Percentiles rank a stretch among this genome's conserved stretches.
Evolutionary conservation across 1,140 invertebrate species (phyloP).

Genomic region (Mesaphorura yosii): DNA sequence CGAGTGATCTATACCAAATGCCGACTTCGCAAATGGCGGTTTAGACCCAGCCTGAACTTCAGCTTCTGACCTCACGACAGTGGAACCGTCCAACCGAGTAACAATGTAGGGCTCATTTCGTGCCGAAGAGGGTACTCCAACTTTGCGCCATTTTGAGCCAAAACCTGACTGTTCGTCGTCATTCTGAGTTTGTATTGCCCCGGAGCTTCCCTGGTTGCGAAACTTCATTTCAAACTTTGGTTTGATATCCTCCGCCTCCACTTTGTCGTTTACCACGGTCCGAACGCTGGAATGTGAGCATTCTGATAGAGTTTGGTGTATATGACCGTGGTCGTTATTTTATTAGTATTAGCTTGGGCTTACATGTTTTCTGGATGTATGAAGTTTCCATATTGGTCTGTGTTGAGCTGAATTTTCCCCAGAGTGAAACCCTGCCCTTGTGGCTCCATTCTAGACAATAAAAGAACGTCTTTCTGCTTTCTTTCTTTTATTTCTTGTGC

Average conservation of each 20-base stretch:
- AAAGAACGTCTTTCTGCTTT: too few relatives aligned
- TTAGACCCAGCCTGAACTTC: not conserved
- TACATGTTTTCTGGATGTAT: slow-evolving; percentile 18
- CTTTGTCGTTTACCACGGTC: slow-evolving; percentile 20
- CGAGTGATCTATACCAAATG: not conserved
- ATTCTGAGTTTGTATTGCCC: not conserved
- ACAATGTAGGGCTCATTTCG: slow-evolving; percentile 1
- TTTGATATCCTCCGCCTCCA: not conserved
- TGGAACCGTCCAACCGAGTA: slow-evolving; percentile 10
- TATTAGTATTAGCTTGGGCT: not conserved
- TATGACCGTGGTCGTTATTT: not conserved
- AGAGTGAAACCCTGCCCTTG: not conserved
- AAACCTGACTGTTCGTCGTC: not conserved
- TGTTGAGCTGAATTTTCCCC: slow-evolving; percentile 16
- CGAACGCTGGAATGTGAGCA: slow-evolving; percentile 18
- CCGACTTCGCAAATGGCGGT: not conserved
- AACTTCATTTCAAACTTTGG: slow-evolving; percentile 27
- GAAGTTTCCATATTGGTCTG: slow-evolving; percentile 27
- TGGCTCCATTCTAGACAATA: not conserved
- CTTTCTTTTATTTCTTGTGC: too few relatives aligned
- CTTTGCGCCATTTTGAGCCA: slow-evolving; percentile 25
- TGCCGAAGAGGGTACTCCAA: slow-evolving; percentile 15
- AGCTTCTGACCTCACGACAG: slow-evolving; percentile 1
- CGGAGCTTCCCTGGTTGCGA: not conserved
- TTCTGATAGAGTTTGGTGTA: too few relatives aligned